Base-by-base conservation (phyloP, 2,797 vertebrate species). In the Karalla daura region DNA sequence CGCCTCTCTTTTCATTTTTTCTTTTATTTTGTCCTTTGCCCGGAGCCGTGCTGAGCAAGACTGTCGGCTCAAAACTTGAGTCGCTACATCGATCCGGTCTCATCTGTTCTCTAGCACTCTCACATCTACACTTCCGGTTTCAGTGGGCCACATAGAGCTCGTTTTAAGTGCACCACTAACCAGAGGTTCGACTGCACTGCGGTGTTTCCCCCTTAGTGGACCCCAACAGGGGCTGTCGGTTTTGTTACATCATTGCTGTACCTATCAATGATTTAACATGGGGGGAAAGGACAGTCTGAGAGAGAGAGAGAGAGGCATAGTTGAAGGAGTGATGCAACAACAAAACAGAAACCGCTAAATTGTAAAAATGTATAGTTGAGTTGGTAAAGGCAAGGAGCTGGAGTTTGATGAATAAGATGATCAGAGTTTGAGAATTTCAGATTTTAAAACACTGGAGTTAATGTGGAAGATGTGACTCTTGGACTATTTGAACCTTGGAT, bases 221-320 rank as follows among this genome's bases (percentile, higher is more conserved):
- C 68, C 64, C 65, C 72, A 72, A 15, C 52, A 45, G 33, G 1
- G 36, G 53, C 52, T 72, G 58, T 18, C 58, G 40, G 65, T 13
- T 11, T 46, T 23, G 24, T 78, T 77, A 51, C 63, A 67, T 83
- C 35, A 76, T 28, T 28, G 46, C 27, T 28, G 44, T 32, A 10
- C 37, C 37, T 68, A 67, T 86, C 35, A 86, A 81, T 77, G 75
- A 81, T 87, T 84, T 51, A 84, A 74, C 45, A 21, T n/a, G n/a
- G 25, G 30, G 15, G 23, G 17, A 40, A 37, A 58, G 25, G 21
- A 40, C 39, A 18, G 36, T 18, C 10, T 60, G 27, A 56, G 41
- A 25, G n/a, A 35, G 39, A 70, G 21, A 14, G 23, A 43, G 35
- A 49, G 24, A 50, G n/a, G n/a, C n/a, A n/a, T n/a, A n/a, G n/a